These are phyloP conservation scores for Bucco capensis DNA, from an alignment of 2,113 vertebrate species.

Conservation along the genomic window DNA sequence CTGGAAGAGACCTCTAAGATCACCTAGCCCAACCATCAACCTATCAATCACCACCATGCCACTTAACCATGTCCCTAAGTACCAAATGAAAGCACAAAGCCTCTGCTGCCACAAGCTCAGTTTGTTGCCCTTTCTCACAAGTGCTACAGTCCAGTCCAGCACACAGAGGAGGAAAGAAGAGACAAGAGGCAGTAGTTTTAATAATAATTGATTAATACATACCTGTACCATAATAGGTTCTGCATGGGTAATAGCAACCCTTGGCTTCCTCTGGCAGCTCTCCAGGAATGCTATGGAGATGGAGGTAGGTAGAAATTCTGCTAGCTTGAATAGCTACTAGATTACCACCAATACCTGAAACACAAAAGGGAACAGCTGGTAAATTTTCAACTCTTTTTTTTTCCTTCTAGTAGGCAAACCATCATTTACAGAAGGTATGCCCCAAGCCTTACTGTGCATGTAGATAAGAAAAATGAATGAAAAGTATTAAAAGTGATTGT, in stretches of 20 bases:
- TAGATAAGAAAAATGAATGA: not conserved
- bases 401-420: not conserved
- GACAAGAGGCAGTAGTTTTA: not conserved
- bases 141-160: not conserved
- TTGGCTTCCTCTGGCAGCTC: conserved; percentile 89
- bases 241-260: conserved; percentile 89
- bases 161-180: not conserved
- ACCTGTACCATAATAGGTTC: conserved; percentile 92
- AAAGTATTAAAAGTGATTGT: not conserved
- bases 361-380: not conserved
- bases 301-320: conserved; percentile 94
- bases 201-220: not conserved
- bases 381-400: not conserved
- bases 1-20: no score
- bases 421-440: not conserved
- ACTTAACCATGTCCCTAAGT: no score
- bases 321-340: conserved; percentile 97
- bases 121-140: not conserved
- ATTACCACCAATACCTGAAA: conserved; percentile 94
- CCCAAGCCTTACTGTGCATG: not conserved
- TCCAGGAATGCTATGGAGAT: conserved; percentile 88
- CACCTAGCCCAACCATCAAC: no score
- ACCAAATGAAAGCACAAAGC: not conserved
- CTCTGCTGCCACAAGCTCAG: not conserved
- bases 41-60: no score